These are phyloP conservation scores for Drosophila siamana DNA, from an alignment of 2,888 invertebrate genomes.

Conservation along the genomic window DNA sequence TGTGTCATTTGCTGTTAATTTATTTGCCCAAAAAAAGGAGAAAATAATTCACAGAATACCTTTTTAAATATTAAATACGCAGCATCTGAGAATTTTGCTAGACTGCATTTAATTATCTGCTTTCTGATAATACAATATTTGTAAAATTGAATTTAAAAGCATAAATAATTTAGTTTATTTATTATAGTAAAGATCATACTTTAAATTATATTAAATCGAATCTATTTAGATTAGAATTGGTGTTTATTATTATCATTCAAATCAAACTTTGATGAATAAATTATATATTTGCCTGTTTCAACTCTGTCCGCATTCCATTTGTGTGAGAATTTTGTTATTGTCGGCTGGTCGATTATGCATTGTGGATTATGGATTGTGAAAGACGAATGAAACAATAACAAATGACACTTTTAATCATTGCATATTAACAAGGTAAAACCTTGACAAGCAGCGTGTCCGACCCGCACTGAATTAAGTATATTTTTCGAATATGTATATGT, in stretches of 20 bases:
- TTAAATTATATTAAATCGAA: too few species aligned
- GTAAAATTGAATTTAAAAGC: too few species aligned
- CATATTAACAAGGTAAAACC: conserved; percentile 74
- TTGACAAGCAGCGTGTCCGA: conserved; percentile 44
- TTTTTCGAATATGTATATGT: conserved; percentile 11
- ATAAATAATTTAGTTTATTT: too few species aligned
- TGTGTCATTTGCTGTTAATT: conserved; percentile 60
- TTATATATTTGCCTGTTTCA: background rate
- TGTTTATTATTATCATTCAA: too few species aligned
- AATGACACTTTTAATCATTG: conserved; percentile 81
- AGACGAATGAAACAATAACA: conserved; percentile 59
- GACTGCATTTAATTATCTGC: too few species aligned
- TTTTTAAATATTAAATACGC: background rate
- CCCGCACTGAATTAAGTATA: conserved; percentile 55
- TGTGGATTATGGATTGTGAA: conserved; percentile 12
- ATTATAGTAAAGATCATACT: too few species aligned
- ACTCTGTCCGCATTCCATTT: conserved; percentile 8
- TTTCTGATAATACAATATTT: too few species aligned
- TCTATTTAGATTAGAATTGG: background rate
- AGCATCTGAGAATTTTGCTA: background rate
- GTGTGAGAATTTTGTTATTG: conserved; percentile 7
- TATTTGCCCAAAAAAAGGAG: conserved; percentile 46
- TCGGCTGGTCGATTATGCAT: background rate
- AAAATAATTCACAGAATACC: conserved; percentile 1
- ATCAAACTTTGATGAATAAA: background rate